phyloP scores from a whole-genome alignment of 2,113 vertebrate species.

The Himantopus leucocephalus region DNA sequence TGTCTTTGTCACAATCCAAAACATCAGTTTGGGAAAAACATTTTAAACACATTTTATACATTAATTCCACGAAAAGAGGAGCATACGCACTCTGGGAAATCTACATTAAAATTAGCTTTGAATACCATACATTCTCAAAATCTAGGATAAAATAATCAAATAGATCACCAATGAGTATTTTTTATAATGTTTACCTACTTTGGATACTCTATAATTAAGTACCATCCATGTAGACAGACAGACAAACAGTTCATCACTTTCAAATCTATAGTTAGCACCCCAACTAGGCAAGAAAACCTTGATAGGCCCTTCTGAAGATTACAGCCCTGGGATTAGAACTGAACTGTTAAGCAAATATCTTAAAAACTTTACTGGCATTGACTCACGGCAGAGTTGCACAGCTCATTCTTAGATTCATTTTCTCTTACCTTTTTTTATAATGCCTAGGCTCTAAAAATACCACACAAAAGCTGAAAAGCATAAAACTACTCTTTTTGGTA shows the following conservation, averaged over 20 bases:
- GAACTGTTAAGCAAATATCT: neutral
- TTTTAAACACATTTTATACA: neutral
- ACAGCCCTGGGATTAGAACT: neutral
- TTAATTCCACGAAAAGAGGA: neutral
- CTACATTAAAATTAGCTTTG: neutral
- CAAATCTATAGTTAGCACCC: neutral
- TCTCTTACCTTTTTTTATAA: neutral
- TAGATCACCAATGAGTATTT: neutral
- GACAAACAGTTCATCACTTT: neutral
- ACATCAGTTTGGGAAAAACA: neutral
- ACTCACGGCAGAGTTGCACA: neutral
- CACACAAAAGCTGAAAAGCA: neutral
- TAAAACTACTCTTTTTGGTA: neutral
- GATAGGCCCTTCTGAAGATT: neutral
- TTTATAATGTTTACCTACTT: neutral
- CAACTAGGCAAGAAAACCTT: neutral
- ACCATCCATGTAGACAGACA: neutral
- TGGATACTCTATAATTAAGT: neutral
- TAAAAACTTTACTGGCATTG: neutral
- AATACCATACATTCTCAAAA: neutral
- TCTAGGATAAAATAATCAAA: neutral
- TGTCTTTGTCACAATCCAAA: neutral
- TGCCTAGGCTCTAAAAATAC: neutral
- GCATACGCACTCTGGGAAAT: neutral
- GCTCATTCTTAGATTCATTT: neutral